Conservation (phyloP, 2,888 invertebrate genomes). For the Sinotaia quadrata region DNA sequence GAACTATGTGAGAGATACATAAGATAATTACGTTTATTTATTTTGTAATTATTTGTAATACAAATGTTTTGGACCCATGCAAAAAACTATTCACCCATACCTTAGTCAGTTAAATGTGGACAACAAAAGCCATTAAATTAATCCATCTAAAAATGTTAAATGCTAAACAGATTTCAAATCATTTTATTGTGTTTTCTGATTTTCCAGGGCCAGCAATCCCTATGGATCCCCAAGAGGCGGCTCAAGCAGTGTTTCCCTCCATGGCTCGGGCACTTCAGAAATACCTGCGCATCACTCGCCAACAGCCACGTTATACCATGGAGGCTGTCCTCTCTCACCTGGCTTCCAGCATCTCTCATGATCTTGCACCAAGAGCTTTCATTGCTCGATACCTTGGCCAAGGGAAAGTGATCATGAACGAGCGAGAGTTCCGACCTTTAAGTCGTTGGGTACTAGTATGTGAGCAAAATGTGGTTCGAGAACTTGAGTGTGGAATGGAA, state of each 20-base stretch:
- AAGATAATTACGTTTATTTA: too few species aligned
- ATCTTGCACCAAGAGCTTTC: slow-evolving; percentile 94
- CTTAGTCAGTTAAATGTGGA: too few species aligned
- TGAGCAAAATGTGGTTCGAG: slow-evolving; percentile 90
- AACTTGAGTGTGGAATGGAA: slow-evolving; percentile 85
- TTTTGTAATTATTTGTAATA: too few species aligned
- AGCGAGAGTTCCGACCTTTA: slow-evolving; percentile 72
- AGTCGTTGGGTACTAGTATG: slow-evolving; percentile 97
- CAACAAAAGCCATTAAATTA: too few species aligned
- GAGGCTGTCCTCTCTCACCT: slow-evolving; percentile 93
- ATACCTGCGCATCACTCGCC: slow-evolving; percentile 93
- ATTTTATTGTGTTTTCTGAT: not conserved
- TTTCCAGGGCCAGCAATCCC: slow-evolving; percentile 80
- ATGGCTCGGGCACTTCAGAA: slow-evolving; percentile 97
- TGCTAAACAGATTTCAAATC: too few species aligned
- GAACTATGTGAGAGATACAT: too few species aligned
- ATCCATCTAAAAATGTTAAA: too few species aligned
- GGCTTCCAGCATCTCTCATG: slow-evolving; percentile 91
- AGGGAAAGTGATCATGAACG: slow-evolving; percentile 76
- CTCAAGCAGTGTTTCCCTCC: slow-evolving; percentile 97
- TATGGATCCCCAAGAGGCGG: slow-evolving; percentile 95
- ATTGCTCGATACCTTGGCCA: slow-evolving; percentile 92
- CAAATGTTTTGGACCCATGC: too few species aligned
- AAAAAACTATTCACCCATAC: too few species aligned
- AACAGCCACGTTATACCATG: slow-evolving; percentile 95